These are phyloP conservation scores for Atta colombica DNA, from an alignment of 1,140 invertebrate genomes.

Conservation along the genomic window DNA sequence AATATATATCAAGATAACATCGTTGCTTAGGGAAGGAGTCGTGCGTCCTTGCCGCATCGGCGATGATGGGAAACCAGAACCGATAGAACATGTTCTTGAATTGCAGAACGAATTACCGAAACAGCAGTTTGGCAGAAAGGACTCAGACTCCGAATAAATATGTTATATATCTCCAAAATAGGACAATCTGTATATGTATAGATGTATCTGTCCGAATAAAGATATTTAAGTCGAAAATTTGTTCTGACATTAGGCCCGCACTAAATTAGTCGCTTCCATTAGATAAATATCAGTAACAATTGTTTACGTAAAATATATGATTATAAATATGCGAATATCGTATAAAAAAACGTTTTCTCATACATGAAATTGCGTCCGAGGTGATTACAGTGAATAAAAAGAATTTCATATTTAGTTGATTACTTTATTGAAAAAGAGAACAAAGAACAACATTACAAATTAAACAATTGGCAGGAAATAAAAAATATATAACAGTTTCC, in stretches of 20 bases:
- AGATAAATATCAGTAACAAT: constrained; percentile 8
- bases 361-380: neutral
- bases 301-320: neutral
- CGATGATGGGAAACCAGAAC: constrained; percentile 95
- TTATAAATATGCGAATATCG: constrained; percentile 8
- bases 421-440: constrained; percentile 87
- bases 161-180: constrained; percentile 50
- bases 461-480: constrained; percentile 86
- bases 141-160: constrained; percentile 82
- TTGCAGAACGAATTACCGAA: constrained; percentile 87
- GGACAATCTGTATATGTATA: constrained; percentile 29
- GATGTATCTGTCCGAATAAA: constrained; percentile 33
- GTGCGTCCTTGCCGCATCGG: constrained; percentile 96
- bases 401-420: constrained; percentile 73
- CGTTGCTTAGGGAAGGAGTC: constrained; percentile 89
- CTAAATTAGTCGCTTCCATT: neutral
- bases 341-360: neutral
- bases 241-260: neutral
- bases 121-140: constrained; percentile 76
- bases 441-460: constrained; percentile 86
- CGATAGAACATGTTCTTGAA: constrained; percentile 96
- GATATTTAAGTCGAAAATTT: constrained; percentile 23
- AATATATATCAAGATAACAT: constrained; percentile 38
- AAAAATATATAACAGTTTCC: constrained; percentile 87
- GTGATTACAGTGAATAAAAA: neutral